Evolutionary conservation across 2,113 vertebrate genomes (phyloP).

Genomic region (Phyllopteryx taeniolatus): DNA sequence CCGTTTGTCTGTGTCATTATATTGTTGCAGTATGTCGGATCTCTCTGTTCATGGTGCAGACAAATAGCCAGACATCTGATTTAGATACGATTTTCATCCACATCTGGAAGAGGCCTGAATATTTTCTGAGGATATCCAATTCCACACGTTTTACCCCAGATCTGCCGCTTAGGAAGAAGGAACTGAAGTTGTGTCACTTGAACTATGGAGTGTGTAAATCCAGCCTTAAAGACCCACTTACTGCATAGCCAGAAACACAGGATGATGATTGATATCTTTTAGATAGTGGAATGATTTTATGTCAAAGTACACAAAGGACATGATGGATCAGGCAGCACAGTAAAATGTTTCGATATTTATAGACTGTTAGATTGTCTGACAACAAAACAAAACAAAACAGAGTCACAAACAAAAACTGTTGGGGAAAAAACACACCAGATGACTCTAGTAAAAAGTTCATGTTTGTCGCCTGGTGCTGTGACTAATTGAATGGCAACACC

Average conservation of each 20-base stretch:
- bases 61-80: not conserved
- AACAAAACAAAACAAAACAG: slow-evolving; percentile 12
- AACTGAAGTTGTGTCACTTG: not conserved
- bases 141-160: not conserved
- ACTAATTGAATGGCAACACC: slow-evolving; percentile 32
- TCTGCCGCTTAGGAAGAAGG: not conserved
- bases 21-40: no score
- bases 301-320: no score
- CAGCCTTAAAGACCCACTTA: slow-evolving; percentile 1
- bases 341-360: not conserved
- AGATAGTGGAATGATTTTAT: no score
- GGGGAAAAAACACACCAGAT: not conserved
- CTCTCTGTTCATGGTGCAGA: no score
- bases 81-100: not conserved
- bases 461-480: slow-evolving; percentile 24
- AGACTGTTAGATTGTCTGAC: slow-evolving; percentile 4
- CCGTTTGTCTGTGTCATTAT: no score
- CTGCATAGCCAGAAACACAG: not conserved
- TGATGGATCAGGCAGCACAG: no score
- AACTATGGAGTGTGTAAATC: not conserved
- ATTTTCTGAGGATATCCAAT: not conserved
- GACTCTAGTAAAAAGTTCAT: not conserved
- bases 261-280: not conserved
- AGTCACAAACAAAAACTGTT: not conserved
- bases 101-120: not conserved